Base-by-base conservation (phyloP, 2,113 vertebrate genomes). In the Podiceps cristatus region DNA sequence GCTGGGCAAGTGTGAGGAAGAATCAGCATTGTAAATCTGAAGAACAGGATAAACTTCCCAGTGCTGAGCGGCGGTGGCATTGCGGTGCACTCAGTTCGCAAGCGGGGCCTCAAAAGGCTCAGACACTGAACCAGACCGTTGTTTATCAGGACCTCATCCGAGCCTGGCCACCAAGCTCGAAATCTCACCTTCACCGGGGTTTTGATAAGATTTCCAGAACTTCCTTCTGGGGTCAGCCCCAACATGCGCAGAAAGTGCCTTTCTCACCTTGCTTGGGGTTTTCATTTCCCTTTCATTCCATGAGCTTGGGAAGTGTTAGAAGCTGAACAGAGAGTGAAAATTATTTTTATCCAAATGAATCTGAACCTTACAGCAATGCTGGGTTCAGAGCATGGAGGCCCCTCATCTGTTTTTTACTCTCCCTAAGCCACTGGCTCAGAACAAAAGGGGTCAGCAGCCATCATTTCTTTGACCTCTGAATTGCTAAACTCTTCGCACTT, bases 11-110 rank as follows among this genome's bases (percentile, higher is more conserved):
- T 0, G 11, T 2, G 59, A 69, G 66, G n/a, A 22, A 29, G 44
- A 58, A 37, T 8, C 62, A 42, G 44, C 53, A 7, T 64, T 63
- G 71, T 5, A 10, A 40, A 5, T 9, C 20, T 10, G 3, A 7
- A 2, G 33, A 31, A 2, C 3, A 18, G 58, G 86, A 50, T 31
- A 16, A 22, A 11, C 9, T 22, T 35, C 0, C 7, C 64, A 3
- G 0, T 2, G 62, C 3, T 50, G 9, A 6, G 29, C 0, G 3
- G 5, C 10, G 45, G 47, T 11, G 50, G 1, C 7, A 0, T 1
- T n/a, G 86, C 68, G 40, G 1, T 1, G 16, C 7, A 0, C 22
- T 8, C 7, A 0, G 14, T 10, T 40, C 8, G 45, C 59, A 47
- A 50, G 35, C 10, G 2, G 24, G 8, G 22, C 44, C 73, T 60